Evolutionary conservation across 2,113 vertebrate genomes (phyloP).

Genomic region (Hydropotes inermis): DNA sequence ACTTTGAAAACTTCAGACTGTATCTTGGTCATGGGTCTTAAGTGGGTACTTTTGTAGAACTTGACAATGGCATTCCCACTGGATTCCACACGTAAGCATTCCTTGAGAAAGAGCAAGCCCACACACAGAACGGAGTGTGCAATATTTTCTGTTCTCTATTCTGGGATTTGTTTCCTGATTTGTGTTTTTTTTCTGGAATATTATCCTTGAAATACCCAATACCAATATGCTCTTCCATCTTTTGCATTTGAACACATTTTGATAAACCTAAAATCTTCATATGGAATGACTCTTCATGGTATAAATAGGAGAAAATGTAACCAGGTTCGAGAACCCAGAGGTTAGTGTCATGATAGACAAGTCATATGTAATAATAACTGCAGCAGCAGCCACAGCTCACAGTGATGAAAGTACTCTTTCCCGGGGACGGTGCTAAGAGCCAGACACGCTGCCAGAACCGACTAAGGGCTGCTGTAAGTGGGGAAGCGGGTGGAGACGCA

Average conservation of each 20-base stretch:
- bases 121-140: background rate
- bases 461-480: fast-evolving
- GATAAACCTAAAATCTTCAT: background rate
- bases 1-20: background rate
- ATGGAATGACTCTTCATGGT: background rate
- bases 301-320: background rate
- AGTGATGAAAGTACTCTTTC: fast-evolving
- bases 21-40: fast-evolving
- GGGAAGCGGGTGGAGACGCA: too few species aligned
- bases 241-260: background rate
- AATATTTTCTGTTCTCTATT: background rate
- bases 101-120: background rate
- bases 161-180: background rate
- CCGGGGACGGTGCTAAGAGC: fast-evolving
- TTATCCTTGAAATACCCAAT: background rate
- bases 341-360: background rate
- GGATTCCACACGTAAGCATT: fast-evolving
- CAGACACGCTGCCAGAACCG: fast-evolving
- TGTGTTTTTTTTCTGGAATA: background rate
- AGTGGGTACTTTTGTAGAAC: fast-evolving
- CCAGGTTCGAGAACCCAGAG: background rate
- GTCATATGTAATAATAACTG: fast-evolving
- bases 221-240: background rate
- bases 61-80: fast-evolving
- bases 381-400: too few species aligned